Percentiles rank a stretch among this genome's conserved stretches.
Conservation (phyloP, 2,888 invertebrate species). For the Emesis castigata region DNA sequence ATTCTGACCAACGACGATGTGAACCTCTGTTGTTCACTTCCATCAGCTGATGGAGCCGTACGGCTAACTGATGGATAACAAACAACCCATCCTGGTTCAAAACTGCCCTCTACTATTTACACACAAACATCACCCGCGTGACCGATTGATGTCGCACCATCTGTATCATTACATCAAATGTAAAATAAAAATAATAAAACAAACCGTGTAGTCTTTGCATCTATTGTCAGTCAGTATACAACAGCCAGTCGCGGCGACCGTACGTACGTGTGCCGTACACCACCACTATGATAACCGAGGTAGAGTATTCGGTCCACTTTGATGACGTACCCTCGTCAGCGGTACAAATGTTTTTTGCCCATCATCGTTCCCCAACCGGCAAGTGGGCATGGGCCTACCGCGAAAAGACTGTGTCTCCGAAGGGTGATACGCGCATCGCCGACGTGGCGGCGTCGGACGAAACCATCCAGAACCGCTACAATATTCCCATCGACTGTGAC, state of each 20-base stretch:
- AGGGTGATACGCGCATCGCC: slow-evolving; percentile 10
- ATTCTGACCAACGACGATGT: background rate
- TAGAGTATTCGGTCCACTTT: slow-evolving; percentile 8
- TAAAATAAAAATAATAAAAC: background rate
- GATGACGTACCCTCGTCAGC: slow-evolving; percentile 1
- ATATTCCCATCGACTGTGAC: background rate
- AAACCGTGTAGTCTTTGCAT: background rate
- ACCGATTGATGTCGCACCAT: too few species aligned
- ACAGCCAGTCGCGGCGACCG: background rate
- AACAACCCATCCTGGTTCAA: too few species aligned
- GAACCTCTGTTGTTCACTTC: too few species aligned
- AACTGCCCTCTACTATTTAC: too few species aligned
- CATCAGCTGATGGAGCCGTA: too few species aligned
- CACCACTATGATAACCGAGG: background rate
- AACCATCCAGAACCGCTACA: background rate
- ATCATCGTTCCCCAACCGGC: background rate
- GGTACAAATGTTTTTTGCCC: background rate
- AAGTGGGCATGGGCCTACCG: background rate
- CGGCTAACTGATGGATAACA: too few species aligned
- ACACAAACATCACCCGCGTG: too few species aligned
- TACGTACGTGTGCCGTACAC: background rate
- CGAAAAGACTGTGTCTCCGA: slow-evolving; percentile 12
- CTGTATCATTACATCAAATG: background rate
- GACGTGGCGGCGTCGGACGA: slow-evolving; percentile 10
- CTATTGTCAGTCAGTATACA: background rate